Conservation (phyloP, 2,113 vertebrate genomes). For the Nanorana parkeri region DNA sequence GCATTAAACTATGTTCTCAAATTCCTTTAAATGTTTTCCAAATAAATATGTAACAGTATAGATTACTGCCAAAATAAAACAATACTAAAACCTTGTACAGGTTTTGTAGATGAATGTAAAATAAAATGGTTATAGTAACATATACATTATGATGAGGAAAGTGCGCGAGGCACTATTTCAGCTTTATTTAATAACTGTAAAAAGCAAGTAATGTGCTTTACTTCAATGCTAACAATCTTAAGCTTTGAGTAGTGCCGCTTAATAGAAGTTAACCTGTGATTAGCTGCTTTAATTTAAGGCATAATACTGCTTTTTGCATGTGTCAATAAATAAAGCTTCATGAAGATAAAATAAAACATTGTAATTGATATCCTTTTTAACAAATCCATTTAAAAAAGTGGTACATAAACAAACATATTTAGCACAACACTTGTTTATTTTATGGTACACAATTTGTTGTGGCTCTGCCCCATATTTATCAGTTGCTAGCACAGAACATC, state of each 20-base stretch:
- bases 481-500: not conserved
- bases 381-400: not conserved
- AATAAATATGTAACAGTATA: slow-evolving; percentile 23
- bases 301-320: too few relatives aligned
- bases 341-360: too few relatives aligned
- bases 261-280: too few relatives aligned
- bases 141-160: too few relatives aligned
- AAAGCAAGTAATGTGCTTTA: too few relatives aligned
- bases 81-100: not conserved
- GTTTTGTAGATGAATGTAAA: not conserved
- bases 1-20: not conserved
- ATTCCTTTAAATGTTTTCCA: not conserved
- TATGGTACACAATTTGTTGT: not conserved
- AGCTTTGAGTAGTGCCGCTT: too few relatives aligned
- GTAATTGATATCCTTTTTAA: too few relatives aligned
- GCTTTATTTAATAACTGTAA: too few relatives aligned
- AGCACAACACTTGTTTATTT: not conserved
- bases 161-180: too few relatives aligned
- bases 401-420: slow-evolving; percentile 10
- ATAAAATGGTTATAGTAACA: slow-evolving; percentile 7
- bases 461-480: not conserved
- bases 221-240: too few relatives aligned
- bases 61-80: not conserved
- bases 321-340: too few relatives aligned
- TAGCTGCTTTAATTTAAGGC: too few relatives aligned